Percentiles rank a stretch among this genome's conserved stretches.
These are phyloP conservation scores for Cyclophora punctaria DNA, from an alignment of 2,888 invertebrate genomes.

Conservation along the genomic window DNA sequence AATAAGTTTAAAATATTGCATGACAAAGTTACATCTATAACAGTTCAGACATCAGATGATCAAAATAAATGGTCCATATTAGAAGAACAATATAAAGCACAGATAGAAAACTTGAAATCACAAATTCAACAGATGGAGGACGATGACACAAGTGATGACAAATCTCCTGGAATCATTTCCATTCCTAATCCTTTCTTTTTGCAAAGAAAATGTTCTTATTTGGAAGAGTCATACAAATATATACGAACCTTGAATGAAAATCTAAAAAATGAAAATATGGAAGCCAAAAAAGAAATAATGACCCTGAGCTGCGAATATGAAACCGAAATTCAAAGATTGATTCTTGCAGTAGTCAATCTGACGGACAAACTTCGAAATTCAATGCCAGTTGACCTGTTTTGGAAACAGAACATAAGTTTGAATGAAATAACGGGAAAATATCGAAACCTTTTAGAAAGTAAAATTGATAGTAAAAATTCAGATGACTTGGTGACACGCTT, in stretches of 20 bases:
- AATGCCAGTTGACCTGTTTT: conserved; percentile 61
- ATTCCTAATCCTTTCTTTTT: conserved; percentile 31
- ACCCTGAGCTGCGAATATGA: conserved; percentile 55
- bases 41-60: conserved; percentile 57
- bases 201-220: conserved; percentile 58
- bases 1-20: conserved; percentile 57
- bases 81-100: conserved; percentile 61
- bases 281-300: conserved; percentile 60
- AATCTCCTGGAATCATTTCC: conserved; percentile 49
- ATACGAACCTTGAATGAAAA: conserved; percentile 69
- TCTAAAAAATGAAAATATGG: conserved; percentile 64
- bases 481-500: conserved; percentile 28
- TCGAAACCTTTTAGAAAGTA: conserved; percentile 48
- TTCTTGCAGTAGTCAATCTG: conserved; percentile 46
- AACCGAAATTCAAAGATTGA: conserved; percentile 55
- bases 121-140: conserved; percentile 37
- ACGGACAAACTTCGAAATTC: conserved; percentile 65
- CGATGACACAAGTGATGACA: conserved; percentile 47
- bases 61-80: conserved; percentile 56
- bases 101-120: conserved; percentile 56
- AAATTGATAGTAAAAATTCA: conserved; percentile 21
- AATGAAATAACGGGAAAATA: conserved; percentile 71
- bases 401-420: conserved; percentile 68
- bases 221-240: conserved; percentile 59
- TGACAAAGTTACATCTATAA: conserved; percentile 58